phyloP scores from a whole-genome alignment of 2,113 vertebrate genomes.

The Eudyptes chrysolophus region DNA sequence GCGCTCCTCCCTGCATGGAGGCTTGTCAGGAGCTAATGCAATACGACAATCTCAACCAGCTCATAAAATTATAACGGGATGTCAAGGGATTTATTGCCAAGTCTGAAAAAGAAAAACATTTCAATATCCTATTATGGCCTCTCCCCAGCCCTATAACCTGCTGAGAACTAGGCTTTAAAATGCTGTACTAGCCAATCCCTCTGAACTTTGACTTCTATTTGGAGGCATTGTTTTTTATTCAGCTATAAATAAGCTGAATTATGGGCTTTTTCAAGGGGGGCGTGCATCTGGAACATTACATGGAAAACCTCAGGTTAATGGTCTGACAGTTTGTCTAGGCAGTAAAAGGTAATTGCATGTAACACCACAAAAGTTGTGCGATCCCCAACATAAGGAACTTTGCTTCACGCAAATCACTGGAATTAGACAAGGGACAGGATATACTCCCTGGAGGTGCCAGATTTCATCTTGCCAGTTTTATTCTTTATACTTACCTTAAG shows the following conservation, averaged over 20 bases:
- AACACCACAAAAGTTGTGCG: neutral
- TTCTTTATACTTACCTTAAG: neutral
- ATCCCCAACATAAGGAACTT: neutral
- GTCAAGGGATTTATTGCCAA: neutral
- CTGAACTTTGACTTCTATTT: neutral
- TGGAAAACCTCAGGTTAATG: constrained; percentile 23
- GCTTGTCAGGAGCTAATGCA: neutral
- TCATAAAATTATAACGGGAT: neutral
- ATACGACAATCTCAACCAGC: neutral
- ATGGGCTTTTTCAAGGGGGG: neutral
- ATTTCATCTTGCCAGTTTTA: neutral
- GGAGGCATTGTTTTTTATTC: neutral
- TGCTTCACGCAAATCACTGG: neutral
- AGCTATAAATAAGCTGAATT: constrained; percentile 4
- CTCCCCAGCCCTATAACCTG: neutral
- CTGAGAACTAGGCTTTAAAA: neutral
- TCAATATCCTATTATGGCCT: neutral
- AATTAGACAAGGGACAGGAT: neutral
- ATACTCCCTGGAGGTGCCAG: neutral
- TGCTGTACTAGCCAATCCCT: neutral
- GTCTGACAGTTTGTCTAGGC: neutral
- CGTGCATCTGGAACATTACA: neutral
- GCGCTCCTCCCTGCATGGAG: neutral
- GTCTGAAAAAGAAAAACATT: neutral
- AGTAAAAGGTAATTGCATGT: neutral